Base-by-base conservation (phyloP, 2,797 vertebrate species). In the Oryzias dopingdopingensis region DNA sequence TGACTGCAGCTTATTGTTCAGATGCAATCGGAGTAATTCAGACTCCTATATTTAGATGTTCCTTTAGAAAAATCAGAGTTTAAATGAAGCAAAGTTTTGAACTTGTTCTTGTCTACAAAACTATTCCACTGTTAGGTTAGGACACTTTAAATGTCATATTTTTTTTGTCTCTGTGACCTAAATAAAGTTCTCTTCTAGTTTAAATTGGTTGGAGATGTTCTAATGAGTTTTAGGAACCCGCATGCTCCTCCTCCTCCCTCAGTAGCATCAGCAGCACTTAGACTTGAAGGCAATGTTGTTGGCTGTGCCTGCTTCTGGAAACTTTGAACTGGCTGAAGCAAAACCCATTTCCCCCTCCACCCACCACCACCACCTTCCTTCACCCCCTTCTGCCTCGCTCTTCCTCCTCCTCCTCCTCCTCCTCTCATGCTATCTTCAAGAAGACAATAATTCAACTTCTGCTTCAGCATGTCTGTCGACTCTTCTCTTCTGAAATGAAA, bases 221-320 rank as follows among this genome's bases (percentile, higher is more conserved):
- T 22, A 47, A 65, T 42, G 16, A 56, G 54, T 76, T 76, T 57
- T 37, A 72, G 43, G 61, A 6, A 62, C 47, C 67, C 82, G 91
- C 91, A 92, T 93, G 90, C 64, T 14, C 56, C 55, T 59, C 67
- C 44, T 14, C 49, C 24, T 59, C 59, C 74, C 45, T 46, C 4
- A 24, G 60, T 75, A 67, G 77, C 59, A 17, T 79, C 65, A 72
- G 76, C 77, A 80, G 82, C 81, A 69, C 79, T 79, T 67, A 71
- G 73, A 55, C 83, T 88, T 73, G 63, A 63, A 80, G 81, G 67
- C 71, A 56, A 90, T 20, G 74, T 74, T 84, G 87, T 88, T 91
- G 89, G 92, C 90, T 93, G 89, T 88, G 90, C 89, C 89, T 91
- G 91, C 89, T 89, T 89, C 81, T 88, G 87, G 83, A 90, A 87